Conservation (phyloP, 2,113 vertebrate genomes). For the Paramisgurnus dabryanus region DNA sequence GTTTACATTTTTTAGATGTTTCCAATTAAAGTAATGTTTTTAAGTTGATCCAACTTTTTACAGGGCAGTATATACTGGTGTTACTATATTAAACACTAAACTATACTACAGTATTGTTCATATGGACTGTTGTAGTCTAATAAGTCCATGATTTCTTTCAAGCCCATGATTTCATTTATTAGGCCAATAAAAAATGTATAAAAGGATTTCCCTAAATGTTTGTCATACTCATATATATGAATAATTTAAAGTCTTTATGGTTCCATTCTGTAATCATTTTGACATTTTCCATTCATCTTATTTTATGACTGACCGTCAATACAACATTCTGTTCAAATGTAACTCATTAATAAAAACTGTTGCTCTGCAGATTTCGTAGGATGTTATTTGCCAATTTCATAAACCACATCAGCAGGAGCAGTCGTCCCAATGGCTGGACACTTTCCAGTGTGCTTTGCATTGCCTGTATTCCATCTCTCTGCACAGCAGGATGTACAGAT, state of each 20-base stretch:
- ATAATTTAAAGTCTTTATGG: neutral
- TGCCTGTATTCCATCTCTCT: neutral
- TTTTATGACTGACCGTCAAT: neutral
- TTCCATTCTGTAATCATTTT: neutral
- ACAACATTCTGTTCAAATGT: neutral
- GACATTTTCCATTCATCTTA: constrained; percentile 13
- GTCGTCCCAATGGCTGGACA: constrained; percentile 9
- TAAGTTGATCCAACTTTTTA: too few relatives aligned
- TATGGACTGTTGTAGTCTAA: neutral
- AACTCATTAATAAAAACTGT: neutral
- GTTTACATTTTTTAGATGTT: too few relatives aligned
- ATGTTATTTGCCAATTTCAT: neutral
- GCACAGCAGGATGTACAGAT: constrained; percentile 18
- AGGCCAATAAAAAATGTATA: constrained; percentile 1
- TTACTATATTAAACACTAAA: too few relatives aligned
- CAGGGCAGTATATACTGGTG: too few relatives aligned
- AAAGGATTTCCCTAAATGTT: neutral
- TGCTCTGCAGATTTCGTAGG: neutral
- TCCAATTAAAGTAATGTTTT: too few relatives aligned
- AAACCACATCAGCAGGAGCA: constrained; percentile 11
- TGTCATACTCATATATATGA: neutral
- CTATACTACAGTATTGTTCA: too few relatives aligned
- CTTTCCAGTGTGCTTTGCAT: constrained; percentile 41
- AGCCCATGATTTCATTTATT: neutral
- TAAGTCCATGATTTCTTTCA: constrained; percentile 1